Conservation (phyloP, 2,797 vertebrate species). For the Neostethus bicornis region DNA sequence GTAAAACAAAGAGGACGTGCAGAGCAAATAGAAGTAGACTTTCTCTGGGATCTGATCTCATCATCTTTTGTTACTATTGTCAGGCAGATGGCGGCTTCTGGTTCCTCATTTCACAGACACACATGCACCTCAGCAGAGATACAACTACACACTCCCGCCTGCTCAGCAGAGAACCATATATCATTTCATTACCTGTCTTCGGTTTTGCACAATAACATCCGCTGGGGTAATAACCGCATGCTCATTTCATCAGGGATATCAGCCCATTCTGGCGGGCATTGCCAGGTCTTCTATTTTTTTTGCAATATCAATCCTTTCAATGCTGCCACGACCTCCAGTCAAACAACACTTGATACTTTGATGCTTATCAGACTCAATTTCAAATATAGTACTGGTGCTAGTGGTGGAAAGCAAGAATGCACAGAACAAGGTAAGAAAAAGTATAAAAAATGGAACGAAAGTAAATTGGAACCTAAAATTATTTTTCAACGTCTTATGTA, state of each 20-base stretch:
- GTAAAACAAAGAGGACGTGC: slow-evolving; percentile 31
- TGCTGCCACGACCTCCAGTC: slow-evolving; percentile 44
- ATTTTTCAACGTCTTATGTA: neutral
- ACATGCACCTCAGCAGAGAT: slow-evolving; percentile 41
- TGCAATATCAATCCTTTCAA: slow-evolving; percentile 65
- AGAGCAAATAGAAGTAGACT: slow-evolving; percentile 75
- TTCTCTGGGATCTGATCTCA: slow-evolving; percentile 76
- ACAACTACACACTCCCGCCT: slow-evolving; percentile 37
- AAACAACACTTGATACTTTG: slow-evolving; percentile 60
- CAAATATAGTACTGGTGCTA: slow-evolving; percentile 17
- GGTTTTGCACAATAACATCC: slow-evolving; percentile 73
- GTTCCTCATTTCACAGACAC: slow-evolving; percentile 65
- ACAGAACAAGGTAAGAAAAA: slow-evolving; percentile 16
- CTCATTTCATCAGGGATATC: slow-evolving; percentile 73
- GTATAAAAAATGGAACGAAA: neutral
- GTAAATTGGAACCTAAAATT: slow-evolving; percentile 1
- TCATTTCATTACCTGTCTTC: slow-evolving; percentile 74
- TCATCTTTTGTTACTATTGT: slow-evolving; percentile 78
- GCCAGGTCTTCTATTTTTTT: slow-evolving; percentile 55
- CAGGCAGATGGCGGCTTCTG: slow-evolving; percentile 68
- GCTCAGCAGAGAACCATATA: slow-evolving; percentile 67
- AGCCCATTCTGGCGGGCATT: slow-evolving; percentile 44
- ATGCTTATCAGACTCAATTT: slow-evolving; percentile 55
- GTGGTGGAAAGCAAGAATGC: slow-evolving; percentile 16
- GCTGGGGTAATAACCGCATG: slow-evolving; percentile 65